Base-by-base conservation (phyloP, 2,797 vertebrate species). In the Threskiornis aethiopicus region DNA sequence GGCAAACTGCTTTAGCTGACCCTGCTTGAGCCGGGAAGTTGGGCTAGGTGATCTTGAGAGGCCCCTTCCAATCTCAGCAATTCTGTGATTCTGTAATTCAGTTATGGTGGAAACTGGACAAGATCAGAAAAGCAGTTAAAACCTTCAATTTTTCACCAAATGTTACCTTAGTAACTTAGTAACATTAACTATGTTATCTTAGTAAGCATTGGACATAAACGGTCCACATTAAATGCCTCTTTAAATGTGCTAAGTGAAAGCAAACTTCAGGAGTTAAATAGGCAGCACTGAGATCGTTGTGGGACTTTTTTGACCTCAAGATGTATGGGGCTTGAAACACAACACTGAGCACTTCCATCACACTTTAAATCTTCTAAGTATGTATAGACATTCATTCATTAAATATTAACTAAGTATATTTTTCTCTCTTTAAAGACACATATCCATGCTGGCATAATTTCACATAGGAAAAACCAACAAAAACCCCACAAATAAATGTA, bases 121-220 rank as follows among this genome's bases (percentile, higher is more conserved):
- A 75, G 89, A 93, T 84, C 90, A 82, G 69, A 66, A 52, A 89
- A 93, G 55, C 77, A 91, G 46, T 84, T 77, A 57, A 59, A 84
- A 41, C 67, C 64, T 77, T 79, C 58, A 20, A 17, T 71, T 90
- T 86, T 84, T 75, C 87, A 90, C 65, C 80, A 61, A 39, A 39
- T 39, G 37, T 39, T 39, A 39, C 37, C 9, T 39, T 39, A 39
- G 10, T 39, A 39, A 39, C 37, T 39, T 39, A 39, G 37, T 10
- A 39, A 39, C 37, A 39, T 39, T 39, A 39, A 39, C 84, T 89
- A 54, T 89, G 69, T 89, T 52, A 91, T 77, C 83, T 95, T 84
- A 61, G 90, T 77, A 89, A 80, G 76, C 75, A 46, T 16, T 54
- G 55, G 93, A 52, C 16, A 33, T 6, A 28, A 80, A 67, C 19